Evolutionary conservation across 2,113 vertebrate genomes (phyloP), one percentile per base, ranked within the genome.

Genomic region (Salvelinus fontinalis): DNA sequence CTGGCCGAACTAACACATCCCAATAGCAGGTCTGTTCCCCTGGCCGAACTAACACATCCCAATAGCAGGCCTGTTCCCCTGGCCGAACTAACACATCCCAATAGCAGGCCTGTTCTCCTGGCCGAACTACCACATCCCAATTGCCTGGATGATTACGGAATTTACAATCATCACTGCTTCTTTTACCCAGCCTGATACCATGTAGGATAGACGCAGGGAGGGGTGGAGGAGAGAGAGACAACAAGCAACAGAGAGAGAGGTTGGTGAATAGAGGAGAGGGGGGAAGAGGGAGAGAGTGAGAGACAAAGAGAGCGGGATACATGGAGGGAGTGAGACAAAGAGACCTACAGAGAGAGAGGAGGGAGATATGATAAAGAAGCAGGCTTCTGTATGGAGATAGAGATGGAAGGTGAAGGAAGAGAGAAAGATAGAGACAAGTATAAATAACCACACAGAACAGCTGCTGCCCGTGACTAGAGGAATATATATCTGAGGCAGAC

Each of bases 101-200:
- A 34, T 34, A 34, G 5, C 0, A 34, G 31, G 31, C 31, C 31
- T 7, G 31, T 39, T 39, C 34, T 2, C 20, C 44, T 90, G 84
- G 87, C 92, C 89, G 88, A 90, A 75, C 75, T 80, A 85, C 8
- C 81, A 82, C 86, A 90, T 94, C 95, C 94, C 94, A 90, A 54
- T 77, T 93, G 92, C 91, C 76, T 85, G 78, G 85, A 93, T 95
- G 96, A 97, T 96, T 93, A 92, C 89, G 93, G 91, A 92, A 95
- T 92, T 92, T 87, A 87, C 89, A 91, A 91, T 92, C 92, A 90
- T 94, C 93, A 88, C 90, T 26, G 6, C 93, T 93, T 93, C 91
- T 93, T 95, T 95, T 92, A 92, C 7, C 67, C 78, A 77, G 78
- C 65, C 79, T 85, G 78, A 84, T 75, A 70, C 85, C 75, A 62